Evolutionary conservation across 2,888 invertebrate species (phyloP), one percentile per base, ranked within the genome.

Genomic region (Ophion slaviceki): DNA sequence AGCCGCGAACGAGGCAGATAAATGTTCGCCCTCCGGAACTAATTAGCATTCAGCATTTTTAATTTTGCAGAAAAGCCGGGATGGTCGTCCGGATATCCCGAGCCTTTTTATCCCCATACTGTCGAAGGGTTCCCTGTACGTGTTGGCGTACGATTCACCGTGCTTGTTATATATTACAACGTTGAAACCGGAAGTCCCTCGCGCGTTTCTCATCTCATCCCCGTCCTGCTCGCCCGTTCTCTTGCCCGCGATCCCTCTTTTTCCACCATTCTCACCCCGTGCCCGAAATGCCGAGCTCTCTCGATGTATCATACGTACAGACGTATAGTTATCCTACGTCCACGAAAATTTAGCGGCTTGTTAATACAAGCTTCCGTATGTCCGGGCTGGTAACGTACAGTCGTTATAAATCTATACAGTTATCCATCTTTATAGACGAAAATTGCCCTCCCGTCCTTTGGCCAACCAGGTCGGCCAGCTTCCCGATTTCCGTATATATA

Each of bases 11-110:
- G 77, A 84, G 81, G 70, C 84, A 76, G 81, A 86, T 91, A 92
- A 93, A 92, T 91, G 92, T 90, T 92, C 80, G 36, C 74, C 85
- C 77, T 61, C 82, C 90, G 90, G 91, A 92, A 92, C 93, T 93
- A 93, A 93, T 93, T 93, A 93, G 91, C 92, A 92, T 93, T 93
- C 91, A 92, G 91, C 92, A 92, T 92, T 92, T 93, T 93, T 92
- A 93, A 92, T 92, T 90, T 90, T 71, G 87, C 84, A 89, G 90
- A 91, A 90, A 90, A 90, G 90, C 89, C 89, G 87, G 78, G 78
- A 89, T 68, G 68, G 83, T 72, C 70, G 68, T 77, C 84, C 86
- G 86, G 84, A 86, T 83, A 83, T 84, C 20, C 77, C 76, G 32
- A 70, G 75, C 70, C 24, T 77, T 81, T 79, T 79, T 86, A 74